Evolutionary conservation across 1,140 invertebrate genomes (phyloP).

Genomic region (Triops longicaudatus): DNA sequence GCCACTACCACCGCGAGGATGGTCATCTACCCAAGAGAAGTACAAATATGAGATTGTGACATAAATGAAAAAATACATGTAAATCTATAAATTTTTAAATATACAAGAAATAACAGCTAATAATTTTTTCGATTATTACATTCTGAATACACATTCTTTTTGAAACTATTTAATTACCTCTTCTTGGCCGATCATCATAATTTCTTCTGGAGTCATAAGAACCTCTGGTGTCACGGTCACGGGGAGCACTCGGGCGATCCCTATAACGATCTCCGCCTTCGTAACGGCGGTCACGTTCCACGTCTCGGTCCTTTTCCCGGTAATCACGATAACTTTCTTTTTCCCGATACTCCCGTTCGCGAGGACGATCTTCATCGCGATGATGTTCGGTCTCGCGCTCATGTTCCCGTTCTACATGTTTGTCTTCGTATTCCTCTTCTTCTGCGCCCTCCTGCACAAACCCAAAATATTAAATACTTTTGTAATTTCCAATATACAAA

Average conservation of each 20-base stretch:
- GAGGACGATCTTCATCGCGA: not conserved
- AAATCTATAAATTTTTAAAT: too few species aligned
- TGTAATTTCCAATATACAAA: not conserved
- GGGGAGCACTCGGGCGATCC: not conserved
- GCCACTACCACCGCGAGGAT: not conserved
- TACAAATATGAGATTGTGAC: not conserved
- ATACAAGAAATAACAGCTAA: too few species aligned
- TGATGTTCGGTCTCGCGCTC: not conserved
- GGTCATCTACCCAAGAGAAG: not conserved
- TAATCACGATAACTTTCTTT: not conserved
- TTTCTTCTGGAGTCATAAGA: not conserved
- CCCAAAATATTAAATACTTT: not conserved
- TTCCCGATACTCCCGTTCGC: not conserved
- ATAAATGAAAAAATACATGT: too few species aligned
- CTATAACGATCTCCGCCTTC: not conserved
- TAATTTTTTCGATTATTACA: too few species aligned
- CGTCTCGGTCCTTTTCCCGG: conserved; percentile 3
- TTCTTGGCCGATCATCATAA: not conserved
- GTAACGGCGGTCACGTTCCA: not conserved
- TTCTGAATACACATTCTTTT: too few species aligned
- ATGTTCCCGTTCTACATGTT: not conserved
- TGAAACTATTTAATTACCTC: too few species aligned
- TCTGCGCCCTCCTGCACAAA: not conserved
- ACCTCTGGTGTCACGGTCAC: not conserved
- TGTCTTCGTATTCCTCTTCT: not conserved